Evolutionary conservation across 2,797 vertebrate genomes (phyloP).

Genomic region (Podarcis lilfordi): DNA sequence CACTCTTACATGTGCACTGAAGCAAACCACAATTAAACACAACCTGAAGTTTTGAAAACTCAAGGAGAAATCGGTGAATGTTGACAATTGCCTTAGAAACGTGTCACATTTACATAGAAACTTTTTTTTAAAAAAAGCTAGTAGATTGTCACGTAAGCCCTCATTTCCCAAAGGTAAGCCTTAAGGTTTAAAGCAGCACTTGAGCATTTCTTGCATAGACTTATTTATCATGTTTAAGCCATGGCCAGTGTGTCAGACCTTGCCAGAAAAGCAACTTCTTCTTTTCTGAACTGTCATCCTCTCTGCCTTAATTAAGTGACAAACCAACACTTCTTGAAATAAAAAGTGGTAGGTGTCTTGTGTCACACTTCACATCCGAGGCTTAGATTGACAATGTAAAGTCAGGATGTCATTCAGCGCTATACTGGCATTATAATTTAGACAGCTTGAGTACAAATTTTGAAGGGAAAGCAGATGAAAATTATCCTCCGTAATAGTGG

Average conservation of each 20-base stretch:
- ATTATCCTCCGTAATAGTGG: slow-evolving; percentile 5
- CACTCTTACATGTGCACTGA: not conserved
- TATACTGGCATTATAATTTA: slow-evolving; percentile 37
- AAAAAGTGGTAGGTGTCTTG: slow-evolving; percentile 46
- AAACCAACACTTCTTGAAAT: slow-evolving; percentile 46
- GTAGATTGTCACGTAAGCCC: slow-evolving; percentile 27
- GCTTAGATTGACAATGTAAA: slow-evolving; percentile 56
- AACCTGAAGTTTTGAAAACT: not conserved
- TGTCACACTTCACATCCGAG: slow-evolving; percentile 56
- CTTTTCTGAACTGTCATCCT: slow-evolving; percentile 60
- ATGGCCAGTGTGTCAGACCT: slow-evolving; percentile 50
- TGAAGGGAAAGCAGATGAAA: not conserved
- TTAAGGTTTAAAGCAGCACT: slow-evolving; percentile 33
- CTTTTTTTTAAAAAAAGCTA: slow-evolving; percentile 11
- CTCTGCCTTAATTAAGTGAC: slow-evolving; percentile 65
- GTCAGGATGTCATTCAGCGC: slow-evolving; percentile 57
- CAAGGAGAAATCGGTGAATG: not conserved
- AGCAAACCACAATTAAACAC: not conserved
- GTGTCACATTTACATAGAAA: not conserved
- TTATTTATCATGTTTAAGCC: slow-evolving; percentile 39
- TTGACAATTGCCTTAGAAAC: not conserved
- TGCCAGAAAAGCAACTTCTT: slow-evolving; percentile 43
- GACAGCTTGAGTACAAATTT: slow-evolving; percentile 9
- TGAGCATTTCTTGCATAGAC: slow-evolving; percentile 24
- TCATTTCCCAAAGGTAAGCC: slow-evolving; percentile 4